These are phyloP conservation scores for Florisuga fusca DNA, from an alignment of 2,797 vertebrate genomes.

Conservation along the genomic window DNA sequence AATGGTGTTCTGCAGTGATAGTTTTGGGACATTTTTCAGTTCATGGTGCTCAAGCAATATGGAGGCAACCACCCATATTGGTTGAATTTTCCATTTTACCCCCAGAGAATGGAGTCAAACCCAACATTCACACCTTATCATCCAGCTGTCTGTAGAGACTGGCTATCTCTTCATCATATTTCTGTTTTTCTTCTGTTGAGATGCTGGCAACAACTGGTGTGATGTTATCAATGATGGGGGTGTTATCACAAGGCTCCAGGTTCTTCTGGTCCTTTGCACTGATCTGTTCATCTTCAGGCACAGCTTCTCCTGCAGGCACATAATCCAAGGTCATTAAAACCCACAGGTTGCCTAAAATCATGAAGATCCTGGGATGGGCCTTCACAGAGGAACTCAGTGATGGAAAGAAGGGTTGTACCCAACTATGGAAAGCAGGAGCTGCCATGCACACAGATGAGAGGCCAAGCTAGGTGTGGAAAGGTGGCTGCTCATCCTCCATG, in stretches of 20 bases:
- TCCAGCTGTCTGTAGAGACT: slow-evolving; percentile 92
- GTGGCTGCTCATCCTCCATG: accelerated
- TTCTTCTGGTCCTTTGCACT: slow-evolving; percentile 88
- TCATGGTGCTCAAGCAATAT: accelerated
- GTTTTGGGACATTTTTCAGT: accelerated
- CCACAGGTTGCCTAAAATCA: not conserved
- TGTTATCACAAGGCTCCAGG: slow-evolving; percentile 86
- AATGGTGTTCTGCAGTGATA: not conserved
- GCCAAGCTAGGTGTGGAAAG: not conserved
- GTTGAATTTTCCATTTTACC: not conserved
- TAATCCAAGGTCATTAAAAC: not conserved
- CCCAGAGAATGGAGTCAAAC: not conserved
- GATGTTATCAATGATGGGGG: slow-evolving; percentile 86
- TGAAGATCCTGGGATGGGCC: not conserved
- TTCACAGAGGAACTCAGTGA: not conserved
- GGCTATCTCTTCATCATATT: slow-evolving; percentile 87
- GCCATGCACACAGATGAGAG: accelerated
- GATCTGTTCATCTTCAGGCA: slow-evolving; percentile 90
- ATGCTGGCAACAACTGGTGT: slow-evolving; percentile 73
- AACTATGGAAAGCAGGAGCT: not conserved
- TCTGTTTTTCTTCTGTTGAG: slow-evolving; percentile 82
- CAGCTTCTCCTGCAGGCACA: slow-evolving; percentile 84
- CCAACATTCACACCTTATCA: slow-evolving; percentile 85
- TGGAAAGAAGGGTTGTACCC: not conserved
- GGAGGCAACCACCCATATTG: not conserved